These are phyloP conservation scores for Cichladusa arquata DNA, from an alignment of 2,113 vertebrate species.

Conservation along the genomic window DNA sequence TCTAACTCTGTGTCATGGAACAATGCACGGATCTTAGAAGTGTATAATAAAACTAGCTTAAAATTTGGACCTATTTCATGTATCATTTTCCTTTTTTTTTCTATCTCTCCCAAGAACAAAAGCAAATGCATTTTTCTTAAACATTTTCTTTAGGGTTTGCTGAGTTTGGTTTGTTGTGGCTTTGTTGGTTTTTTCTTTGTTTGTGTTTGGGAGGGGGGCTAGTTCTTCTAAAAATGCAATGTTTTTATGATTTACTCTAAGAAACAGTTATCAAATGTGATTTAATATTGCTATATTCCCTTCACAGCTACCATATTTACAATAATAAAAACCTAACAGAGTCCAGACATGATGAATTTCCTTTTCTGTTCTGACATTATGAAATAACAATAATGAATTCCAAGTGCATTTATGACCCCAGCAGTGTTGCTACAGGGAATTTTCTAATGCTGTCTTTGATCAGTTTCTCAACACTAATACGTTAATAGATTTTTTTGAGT, in stretches of 20 bases:
- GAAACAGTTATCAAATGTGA: not conserved
- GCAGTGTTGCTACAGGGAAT: not conserved
- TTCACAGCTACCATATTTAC: slow-evolving; percentile 16
- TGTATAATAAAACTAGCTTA: not conserved
- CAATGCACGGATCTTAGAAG: not conserved
- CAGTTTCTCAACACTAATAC: slow-evolving; percentile 1
- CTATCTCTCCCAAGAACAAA: not conserved
- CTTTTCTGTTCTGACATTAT: not conserved
- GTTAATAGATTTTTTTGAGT: slow-evolving; percentile 27
- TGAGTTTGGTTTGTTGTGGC: not conserved
- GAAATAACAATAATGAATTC: slow-evolving; percentile 34
- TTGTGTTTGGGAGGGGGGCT: not conserved
- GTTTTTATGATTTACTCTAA: not conserved
- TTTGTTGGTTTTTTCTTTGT: not conserved
- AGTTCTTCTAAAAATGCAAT: not conserved
- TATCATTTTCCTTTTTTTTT: not conserved
- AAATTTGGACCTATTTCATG: not conserved
- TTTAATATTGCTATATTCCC: not conserved
- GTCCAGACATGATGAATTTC: slow-evolving; percentile 9
- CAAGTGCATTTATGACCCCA: slow-evolving; percentile 12
- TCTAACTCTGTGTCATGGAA: not conserved
- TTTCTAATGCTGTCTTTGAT: slow-evolving; percentile 37
- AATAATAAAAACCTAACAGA: not conserved
- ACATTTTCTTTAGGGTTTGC: not conserved
- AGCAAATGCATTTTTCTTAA: not conserved